phyloP scores from a whole-genome alignment of 2,797 vertebrate genomes.

The Monodelphis domestica region DNA sequence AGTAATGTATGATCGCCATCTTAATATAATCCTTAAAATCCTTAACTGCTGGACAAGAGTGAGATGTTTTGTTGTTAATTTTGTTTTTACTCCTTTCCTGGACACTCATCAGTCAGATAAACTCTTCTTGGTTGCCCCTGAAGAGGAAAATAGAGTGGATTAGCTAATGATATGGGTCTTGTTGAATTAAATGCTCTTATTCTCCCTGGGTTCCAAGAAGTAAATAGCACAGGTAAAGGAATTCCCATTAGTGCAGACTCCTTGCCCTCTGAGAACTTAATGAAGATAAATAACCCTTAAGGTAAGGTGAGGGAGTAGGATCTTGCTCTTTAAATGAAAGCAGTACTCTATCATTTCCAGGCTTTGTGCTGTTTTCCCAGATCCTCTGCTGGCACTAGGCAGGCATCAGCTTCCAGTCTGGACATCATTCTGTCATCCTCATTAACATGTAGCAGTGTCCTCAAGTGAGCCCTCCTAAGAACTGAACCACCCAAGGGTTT shows the following conservation, averaged over 20 bases:
- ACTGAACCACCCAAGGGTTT: constrained; percentile 81
- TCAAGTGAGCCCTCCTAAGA: constrained; percentile 81
- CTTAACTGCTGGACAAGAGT: not conserved
- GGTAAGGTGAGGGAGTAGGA: constrained; percentile 36
- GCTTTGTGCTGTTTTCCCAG: not conserved
- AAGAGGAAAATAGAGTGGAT: not conserved
- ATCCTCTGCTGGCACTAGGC: not conserved
- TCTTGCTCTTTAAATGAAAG: constrained; percentile 40
- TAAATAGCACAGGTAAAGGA: constrained; percentile 24
- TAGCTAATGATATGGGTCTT: not conserved
- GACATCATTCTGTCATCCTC: constrained; percentile 68
- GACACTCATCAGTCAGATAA: constrained; percentile 28
- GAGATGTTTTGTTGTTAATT: not conserved
- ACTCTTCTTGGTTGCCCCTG: not conserved
- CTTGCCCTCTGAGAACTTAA: constrained; percentile 54
- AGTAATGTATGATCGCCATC: not conserved
- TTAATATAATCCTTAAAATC: not conserved
- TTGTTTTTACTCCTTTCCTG: not conserved
- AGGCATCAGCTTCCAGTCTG: constrained; percentile 30
- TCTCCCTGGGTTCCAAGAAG: constrained; percentile 3
- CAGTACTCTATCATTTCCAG: constrained; percentile 8
- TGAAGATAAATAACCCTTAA: constrained; percentile 24
- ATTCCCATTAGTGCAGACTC: constrained; percentile 32
- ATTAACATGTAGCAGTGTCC: constrained; percentile 75
- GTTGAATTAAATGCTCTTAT: not conserved